Base-by-base conservation (phyloP, 2,888 invertebrate species). In the Halictus quadricinctus region DNA sequence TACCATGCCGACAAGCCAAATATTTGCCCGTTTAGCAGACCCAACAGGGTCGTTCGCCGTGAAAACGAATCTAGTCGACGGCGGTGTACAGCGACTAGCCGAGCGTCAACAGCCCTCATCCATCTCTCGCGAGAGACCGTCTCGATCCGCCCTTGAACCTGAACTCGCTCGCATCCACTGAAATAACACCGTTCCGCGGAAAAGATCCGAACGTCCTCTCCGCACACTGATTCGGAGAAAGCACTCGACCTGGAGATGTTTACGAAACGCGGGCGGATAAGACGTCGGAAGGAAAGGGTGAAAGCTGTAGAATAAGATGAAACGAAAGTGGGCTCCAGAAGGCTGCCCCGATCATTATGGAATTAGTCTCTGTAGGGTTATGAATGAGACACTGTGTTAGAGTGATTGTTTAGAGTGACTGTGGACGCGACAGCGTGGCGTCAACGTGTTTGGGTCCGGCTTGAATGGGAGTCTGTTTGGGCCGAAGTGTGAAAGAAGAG, bases 141-240 rank as follows among this genome's bases (percentile, higher is more conserved):
- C 41, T 36, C 50, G 46, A 64, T 8, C 77, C 50, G 48, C 58
- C 78, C 76, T 76, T 80, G 76, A 80, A 76, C 76, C 70, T n/a
- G 70, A 60, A 70, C 69, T 72, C 58, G 36, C 60, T 46, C 25
- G 8, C 29, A 18, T 5, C 69, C 46, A 12, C 21, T 13, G 13
- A n/a, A n/a, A 69, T 50, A 50, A 60, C n/a, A 75, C 25, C 3
- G 21, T 54, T n/a, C 54, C 54, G 54, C 54, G 54, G 60, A 60
- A 60, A 60, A 60, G 60, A 60, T 60, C 60, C 12, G 60, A 29
- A 29, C 60, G 60, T 60, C 7, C 25, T 60, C 60, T 29, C 60
- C 60, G 29, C 29, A 29, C 60, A 25, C 25, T 29, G 25, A 13
- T 25, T 13, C 25, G 7, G 60, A 25, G 13, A 60, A 60, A 60